Evolutionary conservation across 2,888 invertebrate genomes (phyloP), one percentile per base, ranked within the genome.

Genomic region (Harpalus rufipes): DNA sequence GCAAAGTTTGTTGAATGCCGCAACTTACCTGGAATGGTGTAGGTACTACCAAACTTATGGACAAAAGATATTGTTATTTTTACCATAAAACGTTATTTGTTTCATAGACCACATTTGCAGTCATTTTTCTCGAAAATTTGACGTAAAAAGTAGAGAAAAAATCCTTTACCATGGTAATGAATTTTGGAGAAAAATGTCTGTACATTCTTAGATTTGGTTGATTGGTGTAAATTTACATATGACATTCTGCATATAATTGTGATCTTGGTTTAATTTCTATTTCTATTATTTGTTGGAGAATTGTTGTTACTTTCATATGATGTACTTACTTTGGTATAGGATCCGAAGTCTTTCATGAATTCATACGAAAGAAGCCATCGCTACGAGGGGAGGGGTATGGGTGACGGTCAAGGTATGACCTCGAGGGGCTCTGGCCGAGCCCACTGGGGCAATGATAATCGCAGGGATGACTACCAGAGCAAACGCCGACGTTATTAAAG

Each of bases 401-500:
- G 86, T 18, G 86, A 86, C 21, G 84, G 81, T 8, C 80, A 86
- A 44, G 87, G 86, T 18, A 86, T 87, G 59, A 85, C 85, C 68
- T 68, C 72, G 16, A 81, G 86, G 44, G 78, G 83, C 25, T 44
- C 78, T 16, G 87, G 87, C 84, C 84, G 87, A 68, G 87, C 86
- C 18, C 86, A 86, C 81, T 88, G 88, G 88, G 88, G 87, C 83
- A 88, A 88, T 85, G 88, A 88, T 85, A 86, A 86, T 85, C 86
- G 88, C 63, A 86, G 86, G 56, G 87, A 88, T 81, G 88, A 88
- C 86, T 88, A 86, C 85, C 88, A 88, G 61, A 87, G 87, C 86
- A 88, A 88, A 86, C 86, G 89, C 61, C 87, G 88, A 32, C 88
- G 89, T 59, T 89, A 88, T 86, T 88, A 88, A 87, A 79, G 18